A percentile compares a stretch with the other conserved stretches of the same genome.
These are phyloP conservation scores for Argopecten irradians DNA, from an alignment of 1,140 invertebrate species.

Conservation along the genomic window DNA sequence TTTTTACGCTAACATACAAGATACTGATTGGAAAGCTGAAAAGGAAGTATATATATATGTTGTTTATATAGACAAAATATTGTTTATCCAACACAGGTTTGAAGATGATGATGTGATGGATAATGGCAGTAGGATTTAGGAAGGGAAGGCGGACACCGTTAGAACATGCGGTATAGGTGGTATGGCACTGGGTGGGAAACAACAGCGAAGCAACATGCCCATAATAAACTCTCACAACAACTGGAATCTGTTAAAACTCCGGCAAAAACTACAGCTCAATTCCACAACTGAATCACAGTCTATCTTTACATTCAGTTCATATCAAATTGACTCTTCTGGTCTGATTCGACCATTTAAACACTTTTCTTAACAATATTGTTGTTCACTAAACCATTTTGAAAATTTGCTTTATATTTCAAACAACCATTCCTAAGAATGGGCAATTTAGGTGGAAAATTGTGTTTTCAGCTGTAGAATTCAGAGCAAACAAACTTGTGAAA, in stretches of 20 bases:
- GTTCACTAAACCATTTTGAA: background rate
- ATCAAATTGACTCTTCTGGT: background rate
- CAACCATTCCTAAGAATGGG: background rate
- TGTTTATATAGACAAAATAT: background rate
- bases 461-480: background rate
- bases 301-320: background rate
- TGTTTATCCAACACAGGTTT: background rate
- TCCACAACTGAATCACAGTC: background rate
- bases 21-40: slow-evolving; percentile 21
- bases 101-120: background rate
- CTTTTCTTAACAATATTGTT: background rate
- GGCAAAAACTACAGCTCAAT: background rate
- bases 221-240: background rate
- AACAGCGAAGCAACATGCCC: background rate
- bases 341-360: background rate
- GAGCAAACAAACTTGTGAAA: slow-evolving; percentile 1
- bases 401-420: background rate
- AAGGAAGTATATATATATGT: background rate
- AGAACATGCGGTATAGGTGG: background rate
- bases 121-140: background rate
- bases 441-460: no score
- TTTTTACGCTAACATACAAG: slow-evolving; percentile 18
- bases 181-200: background rate
- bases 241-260: background rate
- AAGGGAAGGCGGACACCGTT: background rate